Percentiles rank a stretch among this genome's conserved stretches.
Conservation (phyloP, 2,888 invertebrate genomes). For the Dicycla oo region DNA sequence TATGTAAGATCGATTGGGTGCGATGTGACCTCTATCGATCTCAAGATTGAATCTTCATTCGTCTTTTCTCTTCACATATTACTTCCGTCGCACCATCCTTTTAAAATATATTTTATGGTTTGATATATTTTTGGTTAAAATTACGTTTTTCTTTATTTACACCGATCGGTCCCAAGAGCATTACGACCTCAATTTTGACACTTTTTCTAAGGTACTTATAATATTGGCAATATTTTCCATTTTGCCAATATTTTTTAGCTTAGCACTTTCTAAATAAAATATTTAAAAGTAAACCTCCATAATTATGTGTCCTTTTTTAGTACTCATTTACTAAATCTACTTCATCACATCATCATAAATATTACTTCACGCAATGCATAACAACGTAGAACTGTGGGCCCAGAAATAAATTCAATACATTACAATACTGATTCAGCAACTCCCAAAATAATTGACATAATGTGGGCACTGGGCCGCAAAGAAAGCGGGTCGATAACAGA, state of each 20-base stretch:
- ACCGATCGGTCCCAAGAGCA: conserved; percentile 8
- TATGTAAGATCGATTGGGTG: no score
- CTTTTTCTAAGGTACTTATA: neutral
- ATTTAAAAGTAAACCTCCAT: neutral
- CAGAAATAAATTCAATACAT: neutral
- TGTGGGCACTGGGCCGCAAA: no score
- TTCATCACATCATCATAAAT: neutral
- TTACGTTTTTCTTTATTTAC: conserved; percentile 7
- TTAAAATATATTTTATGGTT: neutral
- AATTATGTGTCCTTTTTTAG: neutral
- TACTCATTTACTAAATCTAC: neutral
- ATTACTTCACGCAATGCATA: neutral
- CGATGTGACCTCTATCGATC: no score
- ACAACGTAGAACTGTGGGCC: neutral
- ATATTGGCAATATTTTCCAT: neutral
- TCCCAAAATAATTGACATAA: conserved; percentile 21
- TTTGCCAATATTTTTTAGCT: conserved; percentile 2
- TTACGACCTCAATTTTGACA: conserved; percentile 3
- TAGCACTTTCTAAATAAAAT: neutral
- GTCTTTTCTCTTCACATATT: neutral
- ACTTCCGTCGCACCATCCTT: neutral
- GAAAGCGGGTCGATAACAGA: no score
- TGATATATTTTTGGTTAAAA: neutral
- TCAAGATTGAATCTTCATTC: no score
- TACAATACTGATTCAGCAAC: conserved; percentile 1